Evolutionary conservation across 2,113 vertebrate species (phyloP).

Genomic region (Dicrurus megarhynchus): DNA sequence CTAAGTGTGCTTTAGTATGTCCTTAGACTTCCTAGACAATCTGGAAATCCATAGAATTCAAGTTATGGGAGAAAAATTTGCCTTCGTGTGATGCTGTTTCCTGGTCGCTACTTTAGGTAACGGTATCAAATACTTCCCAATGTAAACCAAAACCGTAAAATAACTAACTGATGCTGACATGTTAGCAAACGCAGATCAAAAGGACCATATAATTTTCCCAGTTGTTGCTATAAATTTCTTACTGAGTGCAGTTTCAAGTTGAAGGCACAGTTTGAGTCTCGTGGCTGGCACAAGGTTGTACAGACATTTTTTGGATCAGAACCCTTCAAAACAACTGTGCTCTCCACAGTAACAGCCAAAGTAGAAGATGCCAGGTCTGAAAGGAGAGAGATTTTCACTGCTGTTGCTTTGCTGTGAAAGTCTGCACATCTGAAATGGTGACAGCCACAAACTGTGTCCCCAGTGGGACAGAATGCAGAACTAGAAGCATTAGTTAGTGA

Average conservation of each 20-base stretch:
- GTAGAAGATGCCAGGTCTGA: background rate
- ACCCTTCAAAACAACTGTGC: background rate
- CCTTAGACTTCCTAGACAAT: background rate
- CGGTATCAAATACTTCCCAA: background rate
- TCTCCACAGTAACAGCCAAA: background rate
- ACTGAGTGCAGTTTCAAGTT: background rate
- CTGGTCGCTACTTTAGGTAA: background rate
- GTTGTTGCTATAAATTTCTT: background rate
- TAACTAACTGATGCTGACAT: background rate
- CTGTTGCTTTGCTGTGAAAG: background rate
- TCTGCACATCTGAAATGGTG: background rate
- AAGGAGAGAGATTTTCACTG: background rate
- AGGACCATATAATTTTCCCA: background rate
- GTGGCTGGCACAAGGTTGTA: background rate
- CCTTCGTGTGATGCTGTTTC: background rate
- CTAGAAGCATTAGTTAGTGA: background rate
- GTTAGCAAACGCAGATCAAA: background rate
- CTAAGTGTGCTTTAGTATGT: background rate
- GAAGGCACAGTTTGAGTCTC: background rate
- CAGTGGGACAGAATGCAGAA: background rate
- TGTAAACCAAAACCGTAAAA: background rate
- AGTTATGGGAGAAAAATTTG: background rate
- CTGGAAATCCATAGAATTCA: background rate
- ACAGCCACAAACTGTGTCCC: background rate
- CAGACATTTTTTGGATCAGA: background rate